phyloP scores from a whole-genome alignment of 2,113 vertebrate species.

The Eonycteris spelaea region DNA sequence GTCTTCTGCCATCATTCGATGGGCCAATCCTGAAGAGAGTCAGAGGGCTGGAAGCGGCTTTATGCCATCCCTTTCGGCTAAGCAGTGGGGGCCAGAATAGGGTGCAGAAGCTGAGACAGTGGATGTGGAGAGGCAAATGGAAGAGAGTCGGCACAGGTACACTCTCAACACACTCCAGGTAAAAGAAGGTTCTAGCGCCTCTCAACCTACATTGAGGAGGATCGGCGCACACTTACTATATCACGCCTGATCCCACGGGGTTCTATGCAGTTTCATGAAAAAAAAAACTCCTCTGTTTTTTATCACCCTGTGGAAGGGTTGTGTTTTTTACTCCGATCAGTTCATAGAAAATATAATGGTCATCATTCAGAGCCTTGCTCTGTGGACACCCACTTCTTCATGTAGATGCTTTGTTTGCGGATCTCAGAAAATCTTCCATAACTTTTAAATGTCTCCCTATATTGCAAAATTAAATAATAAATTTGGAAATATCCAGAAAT shows the following conservation, averaged over 20 bases:
- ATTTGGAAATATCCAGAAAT: neutral
- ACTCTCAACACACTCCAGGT: neutral
- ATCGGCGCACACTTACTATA: no score
- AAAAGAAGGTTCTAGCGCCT: neutral
- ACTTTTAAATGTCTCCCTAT: neutral
- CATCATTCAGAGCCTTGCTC: neutral
- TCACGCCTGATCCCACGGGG: neutral
- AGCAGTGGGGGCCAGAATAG: neutral
- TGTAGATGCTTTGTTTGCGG: neutral
- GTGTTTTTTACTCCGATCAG: neutral
- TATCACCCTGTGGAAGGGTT: neutral
- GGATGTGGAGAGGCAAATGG: neutral
- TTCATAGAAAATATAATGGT: neutral
- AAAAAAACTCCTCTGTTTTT: neutral
- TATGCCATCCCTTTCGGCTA: neutral
- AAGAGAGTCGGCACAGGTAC: no score
- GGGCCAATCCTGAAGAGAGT: neutral
- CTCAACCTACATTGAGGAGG: neutral
- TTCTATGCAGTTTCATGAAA: neutral
- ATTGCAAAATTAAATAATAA: slow-evolving; percentile 7
- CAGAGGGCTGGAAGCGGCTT: neutral
- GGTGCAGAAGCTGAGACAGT: neutral
- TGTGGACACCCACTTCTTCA: neutral
- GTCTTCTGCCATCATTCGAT: neutral
- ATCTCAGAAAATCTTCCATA: neutral